A percentile compares a stretch with the other conserved stretches of the same genome.
phyloP scores from a whole-genome alignment of 2,113 vertebrate species.

The Cyprinodon variegatus region DNA sequence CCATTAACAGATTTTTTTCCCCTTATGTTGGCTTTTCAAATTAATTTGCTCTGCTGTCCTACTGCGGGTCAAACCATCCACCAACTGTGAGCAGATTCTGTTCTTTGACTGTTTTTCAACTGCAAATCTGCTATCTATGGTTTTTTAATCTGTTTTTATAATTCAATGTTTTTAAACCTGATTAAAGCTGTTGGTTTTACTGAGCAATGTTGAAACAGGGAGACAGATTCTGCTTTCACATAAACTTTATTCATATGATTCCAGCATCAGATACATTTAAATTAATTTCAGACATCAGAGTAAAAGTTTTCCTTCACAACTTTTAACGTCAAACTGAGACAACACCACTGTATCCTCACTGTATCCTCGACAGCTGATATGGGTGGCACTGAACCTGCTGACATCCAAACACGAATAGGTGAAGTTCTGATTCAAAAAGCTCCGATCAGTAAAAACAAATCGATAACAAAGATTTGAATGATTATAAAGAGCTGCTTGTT shows the following conservation, averaged over 20 bases:
- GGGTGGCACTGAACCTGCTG: not conserved
- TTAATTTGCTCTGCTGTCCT: too few species aligned
- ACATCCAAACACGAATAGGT: not conserved
- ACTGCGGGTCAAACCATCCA: too few species aligned
- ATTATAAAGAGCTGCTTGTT: too few species aligned
- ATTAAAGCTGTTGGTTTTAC: not conserved
- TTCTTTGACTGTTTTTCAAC: too few species aligned
- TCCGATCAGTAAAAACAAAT: not conserved
- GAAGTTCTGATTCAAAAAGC: not conserved
- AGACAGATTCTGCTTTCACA: not conserved
- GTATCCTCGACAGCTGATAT: not conserved
- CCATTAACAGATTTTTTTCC: too few species aligned
- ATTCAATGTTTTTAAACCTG: not conserved
- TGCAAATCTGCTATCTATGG: too few species aligned
- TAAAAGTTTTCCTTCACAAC: conserved; percentile 2
- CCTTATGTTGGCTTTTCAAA: too few species aligned
- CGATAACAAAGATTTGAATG: not conserved
- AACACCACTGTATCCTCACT: not conserved
- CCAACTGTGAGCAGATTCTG: too few species aligned
- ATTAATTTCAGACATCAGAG: not conserved
- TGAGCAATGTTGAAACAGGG: too few species aligned
- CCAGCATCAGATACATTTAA: not conserved
- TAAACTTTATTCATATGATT: not conserved
- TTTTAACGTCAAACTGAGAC: not conserved
- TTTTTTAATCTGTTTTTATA: too few species aligned